Evolutionary conservation across 2,888 invertebrate species (phyloP), one percentile per base, ranked within the genome.

Genomic region (Meiosimyza platycephala): DNA sequence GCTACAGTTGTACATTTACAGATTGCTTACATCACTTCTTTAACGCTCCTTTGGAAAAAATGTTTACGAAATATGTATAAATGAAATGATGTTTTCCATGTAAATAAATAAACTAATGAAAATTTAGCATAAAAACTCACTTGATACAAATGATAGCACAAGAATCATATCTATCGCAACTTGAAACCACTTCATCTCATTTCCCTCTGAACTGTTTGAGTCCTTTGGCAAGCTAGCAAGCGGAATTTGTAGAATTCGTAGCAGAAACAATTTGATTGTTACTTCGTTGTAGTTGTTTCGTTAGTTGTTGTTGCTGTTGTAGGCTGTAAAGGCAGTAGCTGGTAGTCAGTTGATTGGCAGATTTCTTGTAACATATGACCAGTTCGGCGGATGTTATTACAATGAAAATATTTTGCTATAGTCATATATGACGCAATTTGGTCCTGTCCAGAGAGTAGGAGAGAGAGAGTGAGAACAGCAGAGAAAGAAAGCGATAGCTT

Each of bases 101-200:
- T 11, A 62, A 16, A 62, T 28, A 40, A 62, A 33, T 5, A 47
- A 13, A 22, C 60, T 4, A 2, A 40, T 50, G 18, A 47, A n/a
- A 2, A 15, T 50, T 59, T 22, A 11, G 52, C 68, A 28, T 62
- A 68, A 50, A 67, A 79, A 86, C 86, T 86, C 84, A 86, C 86
- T 86, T 84, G 86, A 85, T 85, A 86, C 85, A 84, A 86, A 84
- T 86, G 86, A 86, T 86, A 86, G 86, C 86, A 86, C 86, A 83
- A 86, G 85, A 84, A 87, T 86, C 86, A 86, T 86, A 84, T 86
- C 86, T 85, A 86, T 85, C 85, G 86, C 85, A 84, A 85, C 86
- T 86, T 86, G 86, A 86, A 87, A 87, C 87, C 86, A 87, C 87
- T 87, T 87, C 87, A 87, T 87, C 85, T 87, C 87, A 87, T 87